These are phyloP conservation scores for Portunus trituberculatus DNA, from an alignment of 1,140 invertebrate genomes.

Conservation along the genomic window DNA sequence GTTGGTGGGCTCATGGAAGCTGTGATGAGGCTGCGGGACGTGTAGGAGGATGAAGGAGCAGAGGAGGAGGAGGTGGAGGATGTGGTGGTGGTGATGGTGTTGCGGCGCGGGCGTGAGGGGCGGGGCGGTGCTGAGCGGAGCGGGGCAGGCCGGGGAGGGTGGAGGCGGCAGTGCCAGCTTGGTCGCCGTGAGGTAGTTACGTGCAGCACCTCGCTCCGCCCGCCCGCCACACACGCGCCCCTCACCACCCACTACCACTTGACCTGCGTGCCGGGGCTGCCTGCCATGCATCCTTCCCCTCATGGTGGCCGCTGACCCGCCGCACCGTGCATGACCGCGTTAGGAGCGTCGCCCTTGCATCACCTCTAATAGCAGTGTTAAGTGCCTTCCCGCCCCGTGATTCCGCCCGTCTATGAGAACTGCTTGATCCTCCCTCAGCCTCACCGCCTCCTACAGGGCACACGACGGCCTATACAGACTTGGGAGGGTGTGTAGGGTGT, in stretches of 20 bases:
- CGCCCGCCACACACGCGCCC: not conserved
- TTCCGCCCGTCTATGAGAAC: too few species aligned
- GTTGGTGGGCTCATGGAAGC: not conserved
- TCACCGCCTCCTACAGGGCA: too few species aligned
- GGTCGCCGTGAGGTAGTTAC: not conserved
- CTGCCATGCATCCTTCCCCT: not conserved
- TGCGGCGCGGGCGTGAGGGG: constrained; percentile 4
- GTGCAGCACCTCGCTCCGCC: not conserved
- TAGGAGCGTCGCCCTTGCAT: too few species aligned
- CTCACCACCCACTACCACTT: not conserved
- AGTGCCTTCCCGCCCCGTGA: too few species aligned
- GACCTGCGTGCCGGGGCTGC: too few species aligned
- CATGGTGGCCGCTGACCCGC: not conserved
- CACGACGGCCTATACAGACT: too few species aligned
- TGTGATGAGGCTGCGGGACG: not conserved
- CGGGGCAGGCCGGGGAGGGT: not conserved
- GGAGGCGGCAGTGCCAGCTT: not conserved
- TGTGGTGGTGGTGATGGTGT: not conserved
- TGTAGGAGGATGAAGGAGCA: not conserved
- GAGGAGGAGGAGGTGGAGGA: constrained; percentile 4
- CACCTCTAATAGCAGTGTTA: too few species aligned
- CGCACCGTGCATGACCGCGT: not conserved
- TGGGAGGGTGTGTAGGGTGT: not conserved
- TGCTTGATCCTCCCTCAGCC: too few species aligned
- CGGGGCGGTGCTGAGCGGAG: not conserved